A percentile compares a stretch with the other conserved stretches of the same genome.
These are phyloP conservation scores for Chionis minor DNA, from an alignment of 2,113 vertebrate species.

Conservation along the genomic window DNA sequence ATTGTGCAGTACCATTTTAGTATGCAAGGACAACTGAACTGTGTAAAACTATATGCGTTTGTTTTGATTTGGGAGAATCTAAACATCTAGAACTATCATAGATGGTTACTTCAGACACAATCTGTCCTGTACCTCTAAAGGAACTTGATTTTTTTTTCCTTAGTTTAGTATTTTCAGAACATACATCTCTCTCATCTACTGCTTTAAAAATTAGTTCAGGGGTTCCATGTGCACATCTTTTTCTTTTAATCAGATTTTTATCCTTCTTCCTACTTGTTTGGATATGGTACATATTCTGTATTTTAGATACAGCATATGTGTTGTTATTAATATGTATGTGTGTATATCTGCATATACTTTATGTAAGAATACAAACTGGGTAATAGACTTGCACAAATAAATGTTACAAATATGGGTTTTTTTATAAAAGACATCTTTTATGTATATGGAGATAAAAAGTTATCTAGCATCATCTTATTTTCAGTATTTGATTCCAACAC, in stretches of 20 bases:
- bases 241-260: not conserved
- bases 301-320: not conserved
- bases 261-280: not conserved
- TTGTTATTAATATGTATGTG: not conserved
- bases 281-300: not conserved
- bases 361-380: not conserved
- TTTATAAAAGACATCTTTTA: not conserved
- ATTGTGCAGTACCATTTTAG: not conserved
- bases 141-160: not conserved
- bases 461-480: not conserved
- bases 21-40: not conserved
- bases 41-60: not conserved
- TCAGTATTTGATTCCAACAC: not conserved
- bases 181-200: not conserved
- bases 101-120: not conserved
- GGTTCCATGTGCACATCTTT: not conserved
- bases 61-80: not conserved
- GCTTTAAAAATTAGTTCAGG: not conserved
- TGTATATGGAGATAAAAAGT: not conserved
- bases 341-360: not conserved
- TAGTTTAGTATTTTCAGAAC: not conserved
- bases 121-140: not conserved
- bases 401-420: not conserved
- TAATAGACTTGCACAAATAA: not conserved
- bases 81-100: not conserved